A percentile compares a stretch with the other conserved stretches of the same genome.
These are phyloP conservation scores for Aethes cnicana DNA, from an alignment of 2,888 invertebrate genomes.

Conservation along the genomic window DNA sequence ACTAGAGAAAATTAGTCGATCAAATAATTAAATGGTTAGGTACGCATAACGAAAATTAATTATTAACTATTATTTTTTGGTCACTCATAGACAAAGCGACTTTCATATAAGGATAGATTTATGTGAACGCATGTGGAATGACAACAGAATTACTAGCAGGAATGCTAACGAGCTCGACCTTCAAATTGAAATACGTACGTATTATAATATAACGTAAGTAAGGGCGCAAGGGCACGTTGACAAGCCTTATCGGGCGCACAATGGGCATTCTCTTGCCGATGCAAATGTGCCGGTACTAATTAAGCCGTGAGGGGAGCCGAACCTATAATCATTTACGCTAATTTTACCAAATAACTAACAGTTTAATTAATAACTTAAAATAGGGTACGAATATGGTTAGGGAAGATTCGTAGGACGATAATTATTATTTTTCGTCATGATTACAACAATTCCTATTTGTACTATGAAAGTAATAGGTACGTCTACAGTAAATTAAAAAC, in stretches of 20 bases:
- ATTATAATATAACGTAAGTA: constrained; percentile 29
- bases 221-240: constrained; percentile 44
- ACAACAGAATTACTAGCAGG: no score
- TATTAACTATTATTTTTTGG: no score
- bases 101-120: no score
- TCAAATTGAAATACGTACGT: constrained; percentile 21
- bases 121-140: no score
- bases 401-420: no score
- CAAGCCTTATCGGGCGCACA: constrained; percentile 59
- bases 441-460: no score
- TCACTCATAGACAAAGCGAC: no score
- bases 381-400: constrained; percentile 9
- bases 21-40: constrained; percentile 27
- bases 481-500: no score
- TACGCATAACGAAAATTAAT: background rate
- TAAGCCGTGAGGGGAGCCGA: constrained; percentile 49
- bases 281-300: constrained; percentile 58
- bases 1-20: constrained; percentile 22
- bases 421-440: no score
- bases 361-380: constrained; percentile 20
- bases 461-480: no score
- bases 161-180: constrained; percentile 16
- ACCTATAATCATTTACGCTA: constrained; percentile 47
- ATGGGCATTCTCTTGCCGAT: constrained; percentile 55
- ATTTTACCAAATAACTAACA: constrained; percentile 31